Conservation (phyloP, 2,113 vertebrate genomes). For the Genyomyrus donnyi region DNA sequence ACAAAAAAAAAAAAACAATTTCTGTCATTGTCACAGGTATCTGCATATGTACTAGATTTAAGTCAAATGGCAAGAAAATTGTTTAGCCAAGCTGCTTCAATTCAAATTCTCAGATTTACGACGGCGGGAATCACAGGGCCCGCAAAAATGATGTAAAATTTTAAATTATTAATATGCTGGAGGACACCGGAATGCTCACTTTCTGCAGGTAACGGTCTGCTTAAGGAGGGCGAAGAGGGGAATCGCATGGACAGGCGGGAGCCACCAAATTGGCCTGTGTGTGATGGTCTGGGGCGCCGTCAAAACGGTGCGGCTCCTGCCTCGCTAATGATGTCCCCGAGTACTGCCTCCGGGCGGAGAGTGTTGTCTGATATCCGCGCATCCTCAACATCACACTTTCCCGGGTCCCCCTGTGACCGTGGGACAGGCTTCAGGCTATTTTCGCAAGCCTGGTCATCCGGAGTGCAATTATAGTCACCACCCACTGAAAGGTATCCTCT, state of each 20-base stretch:
- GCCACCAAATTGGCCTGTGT: not conserved
- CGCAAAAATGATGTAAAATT: not conserved
- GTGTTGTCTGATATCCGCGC: conserved; percentile 5
- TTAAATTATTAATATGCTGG: conserved; percentile 1
- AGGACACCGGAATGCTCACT: not conserved
- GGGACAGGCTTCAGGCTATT: conserved; percentile 13
- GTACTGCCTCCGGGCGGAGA: conserved; percentile 16
- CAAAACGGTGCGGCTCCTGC: not conserved
- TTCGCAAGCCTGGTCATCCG: conserved; percentile 7
- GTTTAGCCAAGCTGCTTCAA: not conserved
- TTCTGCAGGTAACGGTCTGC: not conserved
- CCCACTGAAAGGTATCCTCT: not conserved
- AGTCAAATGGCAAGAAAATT: not conserved
- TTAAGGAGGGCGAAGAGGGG: not conserved
- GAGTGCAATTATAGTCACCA: conserved; percentile 20
- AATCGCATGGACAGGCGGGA: not conserved
- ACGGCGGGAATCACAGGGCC: not conserved
- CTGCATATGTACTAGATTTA: not conserved
- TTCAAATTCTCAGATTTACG: not conserved
- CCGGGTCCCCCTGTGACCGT: not conserved
- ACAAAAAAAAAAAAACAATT: not conserved
- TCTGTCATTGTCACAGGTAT: not conserved
- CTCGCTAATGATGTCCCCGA: conserved; percentile 23
- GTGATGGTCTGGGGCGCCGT: not conserved
- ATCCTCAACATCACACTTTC: conserved; percentile 8